Evolutionary conservation across 2,888 invertebrate genomes (phyloP).

Genomic region (Heterodera filipjevi): DNA sequence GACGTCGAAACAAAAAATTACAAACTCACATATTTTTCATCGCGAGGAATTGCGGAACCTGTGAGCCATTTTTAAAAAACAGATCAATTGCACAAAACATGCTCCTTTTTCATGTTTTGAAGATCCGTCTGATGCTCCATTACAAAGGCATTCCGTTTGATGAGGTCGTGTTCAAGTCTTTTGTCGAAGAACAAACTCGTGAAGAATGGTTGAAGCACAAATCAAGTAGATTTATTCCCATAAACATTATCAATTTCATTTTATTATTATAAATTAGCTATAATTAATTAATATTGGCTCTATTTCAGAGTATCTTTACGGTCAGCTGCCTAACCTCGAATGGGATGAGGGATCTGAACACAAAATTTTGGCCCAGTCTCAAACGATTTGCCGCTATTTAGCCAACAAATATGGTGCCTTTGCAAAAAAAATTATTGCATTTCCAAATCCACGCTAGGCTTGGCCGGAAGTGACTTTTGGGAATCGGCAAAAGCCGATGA

Average conservation of each 20-base stretch:
- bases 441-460: neutral
- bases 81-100: too few relatives aligned
- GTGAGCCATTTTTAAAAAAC: neutral
- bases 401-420: neutral
- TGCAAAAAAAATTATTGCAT: neutral
- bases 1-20: neutral
- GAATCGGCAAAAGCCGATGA: constrained; percentile 21
- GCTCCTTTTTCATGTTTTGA: neutral
- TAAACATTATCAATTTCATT: too few relatives aligned
- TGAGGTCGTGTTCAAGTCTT: neutral
- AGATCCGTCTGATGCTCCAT: constrained; percentile 4
- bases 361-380: neutral
- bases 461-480: constrained; percentile 19
- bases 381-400: neutral
- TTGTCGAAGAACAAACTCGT: neutral
- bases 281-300: neutral
- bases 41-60: neutral
- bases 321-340: neutral
- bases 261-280: too few relatives aligned
- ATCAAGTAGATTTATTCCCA: too few relatives aligned
- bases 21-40: constrained; percentile 3
- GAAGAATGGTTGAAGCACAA: neutral
- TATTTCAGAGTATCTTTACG: neutral
- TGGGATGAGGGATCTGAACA: constrained; percentile 4
- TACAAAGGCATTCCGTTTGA: constrained; percentile 7